Base-by-base conservation (phyloP, 1,140 invertebrate species). In the Drosophila jambulina region DNA sequence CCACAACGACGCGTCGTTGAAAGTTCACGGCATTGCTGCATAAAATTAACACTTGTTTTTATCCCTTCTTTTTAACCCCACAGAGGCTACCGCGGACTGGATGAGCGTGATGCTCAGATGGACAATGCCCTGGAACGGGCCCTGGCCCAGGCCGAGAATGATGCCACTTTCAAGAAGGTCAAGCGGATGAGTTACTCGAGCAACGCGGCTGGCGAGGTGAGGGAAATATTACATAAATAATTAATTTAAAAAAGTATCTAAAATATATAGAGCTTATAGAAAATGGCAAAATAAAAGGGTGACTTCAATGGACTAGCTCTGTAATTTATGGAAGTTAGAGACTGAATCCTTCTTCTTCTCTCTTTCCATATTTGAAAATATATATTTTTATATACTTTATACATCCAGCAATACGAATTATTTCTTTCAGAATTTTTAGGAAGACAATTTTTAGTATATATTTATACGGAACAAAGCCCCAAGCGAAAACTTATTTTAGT, bases 181-280 rank as follows among this genome's bases (percentile, higher is more conserved):
- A 95, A 95, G 82, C 93, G 95, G 49, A 94, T 95, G 88, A 96
- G 95, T 78, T 96, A 96, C 85, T 95, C 95, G 29, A 95, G 94
- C 81, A 95, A 95, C 75, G 94, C 94, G 38, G 93, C 94, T 25
- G 95, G 95, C 40, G 95, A 96, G 92, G 95, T 96, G 93, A 93
- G 72, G 32, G 7, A 3, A n/a, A 49, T 49, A 15, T 17, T 17
- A 6, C 46, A n/a, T n/a, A 9, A 12, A 53, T 29, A 34, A 34
- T 15, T 2, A 4, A 0, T 2, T 32, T 4, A 6, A 19, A 7
- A 19, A 2, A 19, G 5, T 19, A 5, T 13, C 17, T 12, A 29
- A 0, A 49, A n/a, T 29, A 1, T 49, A 29, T 0, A 13, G 0
- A 21, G 12, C 3, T 21, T 15, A 21, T 4, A 15, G 9, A 12